Percentiles rank a stretch among this genome's conserved stretches.
These are phyloP conservation scores for Palythoa grandiflora DNA, from an alignment of 92 coral and sea anemone species.

Conservation along the genomic window DNA sequence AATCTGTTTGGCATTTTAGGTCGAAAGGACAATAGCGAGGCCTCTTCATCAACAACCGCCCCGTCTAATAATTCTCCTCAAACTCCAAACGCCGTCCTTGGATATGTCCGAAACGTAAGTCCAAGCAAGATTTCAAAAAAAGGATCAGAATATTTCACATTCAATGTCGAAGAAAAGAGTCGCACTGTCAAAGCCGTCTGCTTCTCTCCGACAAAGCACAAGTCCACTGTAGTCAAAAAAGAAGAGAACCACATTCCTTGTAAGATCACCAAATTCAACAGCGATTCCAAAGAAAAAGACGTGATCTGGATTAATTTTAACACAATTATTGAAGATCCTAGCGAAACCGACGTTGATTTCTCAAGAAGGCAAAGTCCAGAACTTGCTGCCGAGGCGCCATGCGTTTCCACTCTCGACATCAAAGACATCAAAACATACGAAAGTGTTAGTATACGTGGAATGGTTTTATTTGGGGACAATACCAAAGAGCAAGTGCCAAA, in stretches of 20 bases:
- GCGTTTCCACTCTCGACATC: conserved; percentile 9
- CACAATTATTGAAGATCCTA: conserved; percentile 45
- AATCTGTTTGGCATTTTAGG: conserved; percentile 43
- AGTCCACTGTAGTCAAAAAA: conserved; percentile 33
- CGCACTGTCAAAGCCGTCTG: conserved; percentile 53
- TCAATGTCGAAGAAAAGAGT: conserved; percentile 44
- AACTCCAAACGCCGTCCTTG: conserved; percentile 46
- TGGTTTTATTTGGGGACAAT: conserved; percentile 41
- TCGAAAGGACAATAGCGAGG: conserved; percentile 42
- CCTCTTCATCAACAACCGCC: conserved; percentile 45
- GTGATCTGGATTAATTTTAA: conserved; percentile 42
- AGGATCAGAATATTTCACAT: conserved; percentile 52
- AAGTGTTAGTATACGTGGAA: conserved; percentile 30
- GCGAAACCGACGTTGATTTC: conserved; percentile 42
- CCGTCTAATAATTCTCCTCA: conserved; percentile 43
- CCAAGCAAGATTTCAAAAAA: conserved; percentile 38
- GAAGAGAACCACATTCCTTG: conserved; percentile 51
- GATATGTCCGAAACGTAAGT: conserved; percentile 54
- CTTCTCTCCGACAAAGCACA: conserved; percentile 57
- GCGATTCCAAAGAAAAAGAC: conserved; percentile 43
- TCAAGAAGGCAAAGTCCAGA: conserved; percentile 17
- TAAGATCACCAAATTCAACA: conserved; percentile 46
- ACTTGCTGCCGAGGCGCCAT: conserved; percentile 12
- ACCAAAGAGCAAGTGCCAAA: conserved; percentile 35
- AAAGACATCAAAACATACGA: conserved; percentile 39